These are phyloP conservation scores for Porites divaricata DNA, from an alignment of 92 coral and sea anemone species.

Conservation along the genomic window DNA sequence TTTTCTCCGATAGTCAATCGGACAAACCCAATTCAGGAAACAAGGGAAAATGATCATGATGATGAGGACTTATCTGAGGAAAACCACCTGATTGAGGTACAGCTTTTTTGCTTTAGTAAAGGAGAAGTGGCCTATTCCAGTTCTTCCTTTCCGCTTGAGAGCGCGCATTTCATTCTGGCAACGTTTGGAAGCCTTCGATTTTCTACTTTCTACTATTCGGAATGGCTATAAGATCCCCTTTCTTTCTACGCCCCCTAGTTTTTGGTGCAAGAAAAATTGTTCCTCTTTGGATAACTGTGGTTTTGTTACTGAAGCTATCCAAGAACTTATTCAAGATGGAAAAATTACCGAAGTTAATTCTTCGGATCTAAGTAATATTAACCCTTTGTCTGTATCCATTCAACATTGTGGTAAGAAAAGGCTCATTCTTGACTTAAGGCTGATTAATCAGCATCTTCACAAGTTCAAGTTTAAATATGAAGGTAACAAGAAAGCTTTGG, in stretches of 20 bases:
- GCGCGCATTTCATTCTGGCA: conserved; percentile 1
- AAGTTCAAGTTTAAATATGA: conserved; percentile 47
- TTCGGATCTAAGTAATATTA: background rate
- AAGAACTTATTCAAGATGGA: conserved; percentile 7
- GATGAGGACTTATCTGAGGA: background rate
- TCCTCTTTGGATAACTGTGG: background rate
- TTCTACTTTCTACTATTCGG: background rate
- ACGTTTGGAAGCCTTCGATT: background rate
- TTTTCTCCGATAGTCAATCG: background rate
- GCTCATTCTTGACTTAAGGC: conserved; percentile 38
- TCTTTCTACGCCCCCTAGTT: background rate
- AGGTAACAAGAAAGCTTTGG: conserved; percentile 32
- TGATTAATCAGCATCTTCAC: conserved; percentile 10
- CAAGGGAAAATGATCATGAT: background rate
- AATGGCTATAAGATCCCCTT: conserved; percentile 1
- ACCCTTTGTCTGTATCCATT: conserved; percentile 39
- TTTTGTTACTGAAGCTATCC: conserved; percentile 20
- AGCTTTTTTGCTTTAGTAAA: background rate
- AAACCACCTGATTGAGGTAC: conserved; percentile 3
- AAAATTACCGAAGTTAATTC: conserved; percentile 13
- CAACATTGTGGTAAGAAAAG: conserved; percentile 41
- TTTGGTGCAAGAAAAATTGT: background rate
- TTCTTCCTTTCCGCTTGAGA: background rate
- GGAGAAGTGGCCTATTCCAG: background rate
- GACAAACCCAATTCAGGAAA: background rate